Base-by-base conservation (phyloP, 2,113 vertebrate species). In the Pterocles burchelli region DNA sequence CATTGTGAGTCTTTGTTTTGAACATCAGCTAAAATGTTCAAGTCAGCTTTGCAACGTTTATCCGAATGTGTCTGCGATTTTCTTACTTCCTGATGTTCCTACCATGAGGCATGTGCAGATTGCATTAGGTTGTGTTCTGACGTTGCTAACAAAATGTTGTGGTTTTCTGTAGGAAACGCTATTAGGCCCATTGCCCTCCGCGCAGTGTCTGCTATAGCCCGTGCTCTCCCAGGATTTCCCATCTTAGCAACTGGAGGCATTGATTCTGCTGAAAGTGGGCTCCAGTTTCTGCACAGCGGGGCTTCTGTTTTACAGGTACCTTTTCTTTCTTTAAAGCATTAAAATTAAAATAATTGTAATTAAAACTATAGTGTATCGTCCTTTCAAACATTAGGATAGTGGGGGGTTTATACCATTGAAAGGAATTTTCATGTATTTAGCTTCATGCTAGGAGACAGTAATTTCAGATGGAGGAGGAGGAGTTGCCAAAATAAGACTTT, bases 201-300 rank as follows among this genome's bases (percentile, higher is more conserved):
- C 21, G 99, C 99, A 0, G 99, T 99, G 43, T 98, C 99, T 0
- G 97, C 98, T 90, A 99, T 99, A 29, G 99, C 97, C 43, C 97
- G 67, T 21, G 98, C 98, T 24, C 93, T 99, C 91, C 99, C 99
- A 13, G 98, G 98, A 48, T 99, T 99, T 94, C 99, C 99, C 36
- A 88, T 99, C 85, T 83, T 99, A 95, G 99, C 99, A 54, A 99
- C 99, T 4, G 99, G 99, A 41, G 99, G 99, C 41, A 99, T 99
- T 6, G 99, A 99, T 96, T 99, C 99, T 22, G 99, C 99, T 73
- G 99, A 99, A 87, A 95, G 98, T 7, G 99, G 99, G 7, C 97
- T 99, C 20, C 99, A 99, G 96, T 99, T 99, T 88, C 99, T 99
- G 49, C 99, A 99, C 25, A 98, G 98, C 5, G 99, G 99, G 8